phyloP scores from a whole-genome alignment of 2,888 invertebrate genomes.

The Acanthosepion esculentum region DNA sequence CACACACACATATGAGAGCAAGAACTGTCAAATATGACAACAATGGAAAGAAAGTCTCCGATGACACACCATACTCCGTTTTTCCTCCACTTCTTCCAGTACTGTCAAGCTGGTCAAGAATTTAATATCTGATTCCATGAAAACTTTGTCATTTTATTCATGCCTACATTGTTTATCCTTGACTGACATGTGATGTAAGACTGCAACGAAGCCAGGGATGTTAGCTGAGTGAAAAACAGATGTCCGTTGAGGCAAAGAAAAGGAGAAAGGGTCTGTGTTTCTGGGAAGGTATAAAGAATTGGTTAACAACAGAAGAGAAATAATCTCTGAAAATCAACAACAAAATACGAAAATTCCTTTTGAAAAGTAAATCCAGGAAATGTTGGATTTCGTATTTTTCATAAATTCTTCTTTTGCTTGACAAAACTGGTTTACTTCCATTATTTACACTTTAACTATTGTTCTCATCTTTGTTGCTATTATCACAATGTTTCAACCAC shows the following conservation, averaged over 20 bases:
- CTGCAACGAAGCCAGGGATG: not conserved
- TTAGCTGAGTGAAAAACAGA: not conserved
- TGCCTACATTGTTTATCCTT: not conserved
- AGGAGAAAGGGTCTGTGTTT: not conserved
- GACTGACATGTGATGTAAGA: not conserved
- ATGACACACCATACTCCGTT: not conserved
- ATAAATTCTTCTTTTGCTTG: no score
- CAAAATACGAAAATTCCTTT: not conserved
- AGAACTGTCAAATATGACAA: not conserved
- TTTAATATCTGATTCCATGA: not conserved
- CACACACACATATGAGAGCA: no score
- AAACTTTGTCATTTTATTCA: not conserved
- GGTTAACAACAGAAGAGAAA: not conserved
- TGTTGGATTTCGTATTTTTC: not conserved
- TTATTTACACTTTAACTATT: no score
- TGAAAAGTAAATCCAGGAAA: not conserved
- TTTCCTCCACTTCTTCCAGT: not conserved
- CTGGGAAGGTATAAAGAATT: not conserved
- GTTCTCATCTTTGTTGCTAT: no score
- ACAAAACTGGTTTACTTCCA: no score
- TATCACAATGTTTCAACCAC: no score
- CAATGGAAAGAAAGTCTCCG: conserved; percentile 6
- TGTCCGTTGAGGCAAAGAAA: not conserved
- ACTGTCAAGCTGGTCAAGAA: not conserved
- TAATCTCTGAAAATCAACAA: not conserved